Percentiles rank a stretch among this genome's conserved stretches.
Evolutionary conservation across 2,113 vertebrate genomes (phyloP).

Genomic region (Cavia aperea): DNA sequence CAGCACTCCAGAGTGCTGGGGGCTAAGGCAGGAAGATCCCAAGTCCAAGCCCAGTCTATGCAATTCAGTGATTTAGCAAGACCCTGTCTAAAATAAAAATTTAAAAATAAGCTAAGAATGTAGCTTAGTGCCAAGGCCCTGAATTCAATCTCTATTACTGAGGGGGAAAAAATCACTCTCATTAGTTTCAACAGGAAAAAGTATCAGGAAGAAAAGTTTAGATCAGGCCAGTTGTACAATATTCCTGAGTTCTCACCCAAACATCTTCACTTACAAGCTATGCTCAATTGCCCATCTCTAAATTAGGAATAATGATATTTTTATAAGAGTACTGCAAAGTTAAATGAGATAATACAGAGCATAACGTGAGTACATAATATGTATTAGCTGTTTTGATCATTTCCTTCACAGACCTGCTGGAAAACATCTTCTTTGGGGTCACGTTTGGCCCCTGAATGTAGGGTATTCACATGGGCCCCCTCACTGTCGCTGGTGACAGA

Average conservation of each 20-base stretch:
- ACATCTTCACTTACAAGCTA: neutral
- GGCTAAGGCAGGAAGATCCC: neutral
- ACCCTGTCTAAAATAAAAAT: neutral
- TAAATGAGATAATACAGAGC: neutral
- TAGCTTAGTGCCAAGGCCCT: neutral
- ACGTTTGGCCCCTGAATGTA: conserved; percentile 71
- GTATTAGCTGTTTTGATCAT: neutral
- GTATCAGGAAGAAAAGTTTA: neutral
- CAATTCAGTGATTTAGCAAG: neutral
- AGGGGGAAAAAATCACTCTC: neutral
- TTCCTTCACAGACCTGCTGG: conserved; percentile 80
- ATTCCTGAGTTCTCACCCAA: neutral
- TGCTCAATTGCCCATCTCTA: neutral
- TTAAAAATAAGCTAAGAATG: neutral
- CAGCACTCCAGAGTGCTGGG: neutral
- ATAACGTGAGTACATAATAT: neutral
- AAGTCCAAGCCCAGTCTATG: neutral
- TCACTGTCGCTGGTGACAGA: conserved; percentile 90
- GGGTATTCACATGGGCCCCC: conserved; percentile 63
- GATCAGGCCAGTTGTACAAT: neutral
- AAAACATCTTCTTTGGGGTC: conserved; percentile 85
- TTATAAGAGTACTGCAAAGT: neutral
- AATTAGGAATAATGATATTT: neutral
- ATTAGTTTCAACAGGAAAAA: neutral
- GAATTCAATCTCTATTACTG: neutral